A percentile compares a stretch with the other conserved stretches of the same genome.
These are phyloP conservation scores for Branchinecta sandiegonensis DNA, from an alignment of 2,888 invertebrate species.

Conservation along the genomic window DNA sequence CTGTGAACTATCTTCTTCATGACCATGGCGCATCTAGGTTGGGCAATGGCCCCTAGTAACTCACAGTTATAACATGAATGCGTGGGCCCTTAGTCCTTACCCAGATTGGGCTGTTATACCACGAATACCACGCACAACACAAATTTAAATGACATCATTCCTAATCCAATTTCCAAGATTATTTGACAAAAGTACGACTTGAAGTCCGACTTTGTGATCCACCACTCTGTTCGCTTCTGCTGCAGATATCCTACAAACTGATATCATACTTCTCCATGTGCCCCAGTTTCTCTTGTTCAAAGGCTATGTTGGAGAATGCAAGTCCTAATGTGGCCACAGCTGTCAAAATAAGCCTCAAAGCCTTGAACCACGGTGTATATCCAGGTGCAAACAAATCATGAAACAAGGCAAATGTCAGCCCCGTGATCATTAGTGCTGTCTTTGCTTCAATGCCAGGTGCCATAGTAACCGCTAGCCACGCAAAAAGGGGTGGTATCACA, in stretches of 20 bases:
- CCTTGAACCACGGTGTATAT: neutral
- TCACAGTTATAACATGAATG: too few relatives aligned
- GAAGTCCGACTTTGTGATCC: too few relatives aligned
- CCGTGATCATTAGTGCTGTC: neutral
- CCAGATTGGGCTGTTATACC: too few relatives aligned
- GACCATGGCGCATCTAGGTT: too few relatives aligned
- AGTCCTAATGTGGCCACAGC: slow-evolving; percentile 6
- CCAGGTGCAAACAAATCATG: neutral
- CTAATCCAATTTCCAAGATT: too few relatives aligned
- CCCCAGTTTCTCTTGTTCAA: neutral
- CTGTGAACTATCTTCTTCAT: too few relatives aligned
- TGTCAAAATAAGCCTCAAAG: slow-evolving; percentile 7
- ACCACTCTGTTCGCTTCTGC: too few relatives aligned
- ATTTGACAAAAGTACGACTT: too few relatives aligned
- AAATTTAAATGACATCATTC: too few relatives aligned
- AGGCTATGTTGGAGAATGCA: neutral
- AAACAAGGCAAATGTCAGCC: neutral
- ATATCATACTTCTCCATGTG: neutral
- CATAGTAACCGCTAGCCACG: neutral
- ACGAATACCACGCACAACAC: too few relatives aligned
- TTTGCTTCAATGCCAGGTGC: neutral
- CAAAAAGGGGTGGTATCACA: neutral
- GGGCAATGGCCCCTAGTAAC: too few relatives aligned
- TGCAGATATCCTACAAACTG: neutral
- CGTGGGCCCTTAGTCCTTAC: too few relatives aligned